Base-by-base conservation (phyloP, 1,140 invertebrate genomes). In the Drosophila arizonae region DNA sequence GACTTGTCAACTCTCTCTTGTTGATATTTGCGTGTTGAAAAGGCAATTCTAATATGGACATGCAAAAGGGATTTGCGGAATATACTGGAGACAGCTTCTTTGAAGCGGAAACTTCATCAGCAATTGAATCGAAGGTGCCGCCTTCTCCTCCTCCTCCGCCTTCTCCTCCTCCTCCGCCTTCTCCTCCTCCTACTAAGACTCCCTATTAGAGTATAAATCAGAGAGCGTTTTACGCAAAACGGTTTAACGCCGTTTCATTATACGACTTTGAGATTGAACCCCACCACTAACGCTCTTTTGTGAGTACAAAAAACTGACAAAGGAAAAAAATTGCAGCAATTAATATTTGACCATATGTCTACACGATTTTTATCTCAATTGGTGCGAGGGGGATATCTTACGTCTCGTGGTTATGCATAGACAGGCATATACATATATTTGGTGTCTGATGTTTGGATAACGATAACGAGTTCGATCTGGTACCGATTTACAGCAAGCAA, bases 401-500 rank as follows among this genome's bases (percentile, higher is more conserved):
- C 51, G 43, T 39, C 57, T 69, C 10, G 21, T 21, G 30, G 57
- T 54, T 72, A 63, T 73, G 54, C 55, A 60, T 67, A 45, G 4
- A 45, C 15, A 45, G 5, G 1, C 8, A 43, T 43, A 43, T 43
- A 43, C n/a, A 43, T 43, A n/a, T 43, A 43, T 64, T 75, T 69
- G 65, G 73, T 70, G 21, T 41, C 39, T 30, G 67, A 51, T 68
- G 68, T 76, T 87, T 82, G 84, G 82, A 87, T 82, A 87, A 87
- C 80, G 71, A 88, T 84, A 88, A 78, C 84, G 62, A 80, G 84
- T 88, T 88, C 67, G 73, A 89, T 89, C 84, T 88, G 85, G 84
- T 69, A 80, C 17, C 69, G 75, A 81, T 81, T 81, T 86, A 81
- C 70, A 76, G 78, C 76, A 52, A 45, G 50, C 71, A 75, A 39